A percentile compares a stretch with the other conserved stretches of the same genome.
Conservation (phyloP, 2,888 invertebrate species). For the Rotaria socialis region DNA sequence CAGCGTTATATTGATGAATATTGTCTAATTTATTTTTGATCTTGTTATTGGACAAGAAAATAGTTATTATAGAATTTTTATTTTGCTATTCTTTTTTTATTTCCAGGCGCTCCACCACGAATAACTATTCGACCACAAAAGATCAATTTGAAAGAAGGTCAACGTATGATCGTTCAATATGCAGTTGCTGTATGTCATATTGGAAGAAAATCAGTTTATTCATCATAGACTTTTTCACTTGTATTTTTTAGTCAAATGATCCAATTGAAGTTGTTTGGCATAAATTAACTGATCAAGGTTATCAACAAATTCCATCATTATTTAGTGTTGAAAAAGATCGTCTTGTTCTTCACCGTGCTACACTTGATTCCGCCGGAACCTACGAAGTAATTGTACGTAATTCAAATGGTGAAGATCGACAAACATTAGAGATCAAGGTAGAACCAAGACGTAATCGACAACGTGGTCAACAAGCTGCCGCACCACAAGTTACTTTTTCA, state of each 20-base stretch:
- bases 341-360: not conserved
- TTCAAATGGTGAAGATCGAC: not conserved
- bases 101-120: not conserved
- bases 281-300: not conserved
- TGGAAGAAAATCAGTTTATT: not conserved
- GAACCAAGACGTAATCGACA: not conserved
- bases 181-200: not conserved
- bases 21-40: not conserved
- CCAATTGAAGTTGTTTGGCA: not conserved
- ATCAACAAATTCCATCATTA: not conserved
- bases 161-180: conserved; percentile 36
- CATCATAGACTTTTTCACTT: not conserved
- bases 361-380: not conserved
- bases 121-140: not conserved
- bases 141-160: conserved; percentile 18
- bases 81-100: not conserved
- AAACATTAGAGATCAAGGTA: not conserved
- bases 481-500: not conserved
- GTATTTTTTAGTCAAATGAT: not conserved
- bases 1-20: not conserved
- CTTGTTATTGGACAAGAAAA: not conserved
- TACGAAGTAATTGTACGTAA: not conserved
- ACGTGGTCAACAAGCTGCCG: not conserved
- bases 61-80: too few species aligned
- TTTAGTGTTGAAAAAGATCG: conserved; percentile 5